Conservation (phyloP, 2,113 vertebrate genomes). For the Serinus canaria region DNA sequence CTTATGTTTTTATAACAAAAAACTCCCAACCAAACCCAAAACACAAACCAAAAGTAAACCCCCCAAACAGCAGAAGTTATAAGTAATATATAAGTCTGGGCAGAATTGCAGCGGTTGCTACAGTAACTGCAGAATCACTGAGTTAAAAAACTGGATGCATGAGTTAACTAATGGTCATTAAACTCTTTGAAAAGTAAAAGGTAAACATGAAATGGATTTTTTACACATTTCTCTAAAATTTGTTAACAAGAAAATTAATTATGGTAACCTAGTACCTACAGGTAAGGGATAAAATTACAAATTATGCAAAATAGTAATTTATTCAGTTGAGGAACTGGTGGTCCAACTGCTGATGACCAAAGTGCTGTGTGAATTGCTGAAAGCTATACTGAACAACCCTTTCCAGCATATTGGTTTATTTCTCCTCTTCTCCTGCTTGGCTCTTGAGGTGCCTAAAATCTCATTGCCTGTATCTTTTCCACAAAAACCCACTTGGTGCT, state of each 20-base stretch:
- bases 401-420: not conserved
- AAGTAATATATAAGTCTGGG: not conserved
- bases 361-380: not conserved
- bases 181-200: not conserved
- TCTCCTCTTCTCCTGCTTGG: not conserved
- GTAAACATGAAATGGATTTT: not conserved
- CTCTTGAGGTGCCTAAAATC: not conserved
- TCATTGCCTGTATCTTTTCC: not conserved
- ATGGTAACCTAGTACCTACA: not conserved
- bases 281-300: not conserved
- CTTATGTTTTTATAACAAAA: not conserved
- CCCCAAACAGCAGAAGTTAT: not conserved
- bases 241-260: not conserved
- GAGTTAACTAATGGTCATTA: not conserved
- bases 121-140: not conserved
- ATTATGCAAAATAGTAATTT: not conserved
- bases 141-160: not conserved
- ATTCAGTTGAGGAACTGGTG: not conserved
- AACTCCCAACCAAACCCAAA: not conserved
- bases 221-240: not conserved
- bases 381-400: not conserved
- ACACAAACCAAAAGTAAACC: not conserved
- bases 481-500: not conserved
- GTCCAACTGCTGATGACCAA: not conserved
- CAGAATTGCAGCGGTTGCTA: not conserved